Base-by-base conservation (phyloP, 2,113 vertebrate species). In the Centropus bengalensis region DNA sequence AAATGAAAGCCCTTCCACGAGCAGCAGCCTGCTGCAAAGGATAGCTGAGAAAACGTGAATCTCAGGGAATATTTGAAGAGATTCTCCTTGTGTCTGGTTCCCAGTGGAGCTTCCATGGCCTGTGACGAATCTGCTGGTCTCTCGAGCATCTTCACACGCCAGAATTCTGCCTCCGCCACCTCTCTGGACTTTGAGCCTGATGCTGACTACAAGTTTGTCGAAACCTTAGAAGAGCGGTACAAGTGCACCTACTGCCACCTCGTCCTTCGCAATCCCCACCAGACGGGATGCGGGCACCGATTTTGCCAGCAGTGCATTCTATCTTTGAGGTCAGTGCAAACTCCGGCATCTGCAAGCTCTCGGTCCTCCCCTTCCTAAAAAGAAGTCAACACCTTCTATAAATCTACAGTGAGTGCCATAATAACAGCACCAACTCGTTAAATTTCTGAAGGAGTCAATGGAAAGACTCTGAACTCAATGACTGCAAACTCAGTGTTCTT, bases 261-360 rank as follows among this genome's bases (percentile, higher is more conserved):
- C 0, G 98, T 98, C 60, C 98, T 99, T 52, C 98, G 83, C 91
- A 99, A 99, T 86, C 98, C 99, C 10, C 98, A 99, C 96, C 99
- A 99, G 97, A 98, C 98, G 0, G 98, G 98, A 79, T 99, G 99
- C 3, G 99, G 99, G 22, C 99, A 99, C 97, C 98, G 98, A 22
- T 99, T 99, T 96, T 99, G 99, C 95, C 98, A 98, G 94, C 97
- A 96, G 52, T 99, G 98, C 88, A 98, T 99, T 32, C 92, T 96
- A 28, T 81, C 95, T 26, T 75, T 99, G 86, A 97, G 98, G 98
- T 99, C 97, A 98, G 98, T 76, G 67, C 81, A 21, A 22, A 4
- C 28, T 42, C 30, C 49, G 6, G 15, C 5, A 14, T 12, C 68
- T 0, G 0, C 47, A 1, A 19, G 67, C 49, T 89, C 82, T 33